Evolutionary conservation across 2,888 invertebrate genomes (phyloP).

Genomic region (Aspidapion aeneum): DNA sequence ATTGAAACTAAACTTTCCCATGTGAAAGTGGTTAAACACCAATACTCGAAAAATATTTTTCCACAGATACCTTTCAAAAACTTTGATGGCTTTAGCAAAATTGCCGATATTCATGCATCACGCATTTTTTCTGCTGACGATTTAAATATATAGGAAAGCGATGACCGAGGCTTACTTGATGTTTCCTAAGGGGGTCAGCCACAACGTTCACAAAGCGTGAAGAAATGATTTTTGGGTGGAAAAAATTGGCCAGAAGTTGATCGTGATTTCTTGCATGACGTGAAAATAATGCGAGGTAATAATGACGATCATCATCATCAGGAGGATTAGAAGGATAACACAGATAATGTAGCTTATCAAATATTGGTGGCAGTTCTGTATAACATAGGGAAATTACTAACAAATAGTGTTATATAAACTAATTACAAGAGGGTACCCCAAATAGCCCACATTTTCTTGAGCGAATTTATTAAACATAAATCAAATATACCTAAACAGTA

Average conservation of each 20-base stretch:
- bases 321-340: too few relatives aligned
- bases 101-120: not conserved
- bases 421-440: too few relatives aligned
- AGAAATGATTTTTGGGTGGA: not conserved
- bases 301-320: too few relatives aligned
- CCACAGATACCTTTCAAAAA: not conserved
- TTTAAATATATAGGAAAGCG: not conserved
- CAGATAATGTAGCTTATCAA: too few relatives aligned
- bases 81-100: not conserved
- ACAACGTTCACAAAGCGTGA: not conserved
- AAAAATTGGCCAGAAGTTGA: not conserved
- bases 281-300: too few relatives aligned
- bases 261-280: not conserved
- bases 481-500: too few relatives aligned
- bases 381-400: too few relatives aligned
- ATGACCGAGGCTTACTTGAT: not conserved
- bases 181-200: not conserved
- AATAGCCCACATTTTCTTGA: too few relatives aligned
- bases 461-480: too few relatives aligned
- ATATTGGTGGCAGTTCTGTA: too few relatives aligned
- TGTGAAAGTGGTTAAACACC: not conserved
- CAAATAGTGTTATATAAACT: too few relatives aligned
- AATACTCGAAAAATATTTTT: not conserved
- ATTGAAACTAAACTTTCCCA: not conserved
- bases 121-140: not conserved